Evolutionary conservation across 2,113 vertebrate species (phyloP).

Genomic region (Lepus timidus): DNA sequence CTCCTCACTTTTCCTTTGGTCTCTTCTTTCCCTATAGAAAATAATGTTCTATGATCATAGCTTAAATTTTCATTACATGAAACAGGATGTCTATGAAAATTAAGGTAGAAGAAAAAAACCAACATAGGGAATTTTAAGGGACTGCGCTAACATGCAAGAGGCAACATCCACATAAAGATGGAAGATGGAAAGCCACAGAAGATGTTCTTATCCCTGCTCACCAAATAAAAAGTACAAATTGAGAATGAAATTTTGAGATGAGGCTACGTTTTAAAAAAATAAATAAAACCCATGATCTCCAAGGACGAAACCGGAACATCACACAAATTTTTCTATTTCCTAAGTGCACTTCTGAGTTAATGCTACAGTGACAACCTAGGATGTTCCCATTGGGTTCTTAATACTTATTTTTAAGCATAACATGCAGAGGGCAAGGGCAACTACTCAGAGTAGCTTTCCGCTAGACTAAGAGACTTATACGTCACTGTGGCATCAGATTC

Average conservation of each 20-base stretch:
- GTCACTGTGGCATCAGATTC: background rate
- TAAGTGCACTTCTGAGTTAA: background rate
- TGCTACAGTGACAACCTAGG: background rate
- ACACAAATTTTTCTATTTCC: background rate
- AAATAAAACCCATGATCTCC: background rate
- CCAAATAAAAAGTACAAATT: background rate
- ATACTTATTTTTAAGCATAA: slow-evolving; percentile 36
- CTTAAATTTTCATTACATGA: background rate
- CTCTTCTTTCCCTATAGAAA: background rate
- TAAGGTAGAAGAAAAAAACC: background rate
- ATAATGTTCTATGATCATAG: background rate
- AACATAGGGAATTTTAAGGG: background rate
- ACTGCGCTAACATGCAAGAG: background rate
- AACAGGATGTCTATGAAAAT: background rate
- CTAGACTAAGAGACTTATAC: background rate
- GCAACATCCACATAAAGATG: background rate
- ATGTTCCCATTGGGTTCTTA: background rate
- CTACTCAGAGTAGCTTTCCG: background rate
- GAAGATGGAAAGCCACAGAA: background rate
- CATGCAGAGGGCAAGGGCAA: background rate
- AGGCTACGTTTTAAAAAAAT: background rate
- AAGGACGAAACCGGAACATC: background rate
- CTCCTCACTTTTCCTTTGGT: background rate
- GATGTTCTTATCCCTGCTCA: background rate
- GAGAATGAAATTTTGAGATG: slow-evolving; percentile 22